phyloP scores from a whole-genome alignment of 2,797 vertebrate genomes.

The Leptodactylus fallax region DNA sequence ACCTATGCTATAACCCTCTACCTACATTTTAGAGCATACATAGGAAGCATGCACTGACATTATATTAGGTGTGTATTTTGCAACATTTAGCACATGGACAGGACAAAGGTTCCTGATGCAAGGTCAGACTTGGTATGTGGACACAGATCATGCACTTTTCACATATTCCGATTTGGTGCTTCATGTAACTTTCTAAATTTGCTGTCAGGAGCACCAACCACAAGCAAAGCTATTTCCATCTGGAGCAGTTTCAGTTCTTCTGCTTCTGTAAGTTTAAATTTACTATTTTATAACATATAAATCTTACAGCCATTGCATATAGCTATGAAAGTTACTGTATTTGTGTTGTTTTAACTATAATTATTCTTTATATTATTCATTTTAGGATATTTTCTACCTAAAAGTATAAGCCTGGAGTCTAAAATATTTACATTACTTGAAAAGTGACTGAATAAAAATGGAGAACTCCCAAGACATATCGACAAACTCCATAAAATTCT shows the following conservation, averaged over 20 bases:
- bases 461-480: constrained; percentile 60
- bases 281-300: background rate
- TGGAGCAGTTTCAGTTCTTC: background rate
- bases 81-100: constrained; percentile 38
- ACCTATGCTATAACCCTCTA: background rate
- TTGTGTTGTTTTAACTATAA: background rate
- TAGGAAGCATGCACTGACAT: background rate
- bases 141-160: background rate
- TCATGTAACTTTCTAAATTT: background rate
- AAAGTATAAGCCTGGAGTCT: background rate
- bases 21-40: constrained; percentile 9
- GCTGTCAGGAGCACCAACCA: background rate
- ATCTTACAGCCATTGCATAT: background rate
- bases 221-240: background rate
- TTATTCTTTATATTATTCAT: background rate
- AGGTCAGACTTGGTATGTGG: background rate
- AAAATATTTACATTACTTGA: background rate
- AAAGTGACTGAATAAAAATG: constrained; percentile 5
- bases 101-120: constrained; percentile 33
- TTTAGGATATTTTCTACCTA: background rate
- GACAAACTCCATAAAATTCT: constrained; percentile 36
- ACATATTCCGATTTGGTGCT: background rate
- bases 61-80: constrained; percentile 19
- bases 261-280: background rate
- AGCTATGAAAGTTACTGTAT: background rate